Conservation (phyloP, 2,888 invertebrate genomes). For the Nudaria mundana region DNA sequence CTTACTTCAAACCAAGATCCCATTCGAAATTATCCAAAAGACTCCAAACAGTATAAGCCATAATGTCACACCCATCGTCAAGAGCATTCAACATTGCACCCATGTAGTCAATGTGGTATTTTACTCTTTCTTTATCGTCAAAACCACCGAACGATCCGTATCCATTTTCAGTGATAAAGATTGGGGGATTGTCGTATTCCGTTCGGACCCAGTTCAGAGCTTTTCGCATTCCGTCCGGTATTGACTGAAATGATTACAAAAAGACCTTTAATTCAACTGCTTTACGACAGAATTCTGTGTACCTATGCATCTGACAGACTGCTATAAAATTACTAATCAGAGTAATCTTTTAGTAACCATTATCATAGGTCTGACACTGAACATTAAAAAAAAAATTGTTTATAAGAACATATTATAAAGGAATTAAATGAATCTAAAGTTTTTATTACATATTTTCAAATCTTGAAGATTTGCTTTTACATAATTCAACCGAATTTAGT, state of each 20-base stretch:
- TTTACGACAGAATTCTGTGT: too few species aligned
- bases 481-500: too few species aligned
- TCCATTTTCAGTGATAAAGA: slow-evolving; percentile 83
- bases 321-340: background rate
- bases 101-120: slow-evolving; percentile 53
- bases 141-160: slow-evolving; percentile 64
- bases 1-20: slow-evolving; percentile 41
- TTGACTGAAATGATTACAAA: slow-evolving; percentile 6
- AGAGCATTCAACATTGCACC: slow-evolving; percentile 51
- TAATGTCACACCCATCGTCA: slow-evolving; percentile 53
- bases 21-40: slow-evolving; percentile 71
- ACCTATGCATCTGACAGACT: too few species aligned
- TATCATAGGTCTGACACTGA: too few species aligned
- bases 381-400: too few species aligned
- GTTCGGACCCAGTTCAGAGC: slow-evolving; percentile 79
- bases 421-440: too few species aligned
- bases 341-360: too few species aligned
- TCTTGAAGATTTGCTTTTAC: too few species aligned
- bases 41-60: slow-evolving; percentile 59
- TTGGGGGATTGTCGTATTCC: slow-evolving; percentile 75
- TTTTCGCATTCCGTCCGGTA: slow-evolving; percentile 75
- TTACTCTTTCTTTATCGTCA: slow-evolving; percentile 58
- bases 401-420: too few species aligned
- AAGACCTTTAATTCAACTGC: background rate
- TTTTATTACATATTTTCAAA: too few species aligned